These are phyloP conservation scores for Pampus argenteus DNA, from an alignment of 2,797 vertebrate species.

Conservation along the genomic window DNA sequence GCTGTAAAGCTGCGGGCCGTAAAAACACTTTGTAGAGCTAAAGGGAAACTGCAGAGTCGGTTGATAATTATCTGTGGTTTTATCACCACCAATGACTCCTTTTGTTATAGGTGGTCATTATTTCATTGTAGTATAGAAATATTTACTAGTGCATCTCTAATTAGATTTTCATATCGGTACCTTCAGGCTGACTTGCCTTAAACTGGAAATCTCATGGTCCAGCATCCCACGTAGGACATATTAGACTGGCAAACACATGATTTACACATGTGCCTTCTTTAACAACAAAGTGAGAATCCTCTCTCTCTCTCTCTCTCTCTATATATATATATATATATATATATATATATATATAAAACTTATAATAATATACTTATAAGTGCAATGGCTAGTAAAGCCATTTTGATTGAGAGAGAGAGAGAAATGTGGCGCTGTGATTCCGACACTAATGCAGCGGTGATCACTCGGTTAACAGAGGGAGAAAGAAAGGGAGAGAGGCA, in stretches of 20 bases:
- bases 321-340: too few species aligned
- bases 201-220: background rate
- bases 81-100: background rate
- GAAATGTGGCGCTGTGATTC: constrained; percentile 42
- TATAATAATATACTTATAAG: constrained; percentile 14
- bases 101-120: background rate
- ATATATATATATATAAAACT: too few species aligned
- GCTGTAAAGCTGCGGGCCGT: too few species aligned
- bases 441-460: constrained; percentile 65
- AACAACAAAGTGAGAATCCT: too few species aligned
- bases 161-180: background rate
- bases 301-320: too few species aligned
- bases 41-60: background rate
- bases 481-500: constrained; percentile 6
- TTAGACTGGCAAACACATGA: too few species aligned
- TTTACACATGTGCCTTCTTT: too few species aligned
- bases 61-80: background rate
- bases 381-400: constrained; percentile 33
- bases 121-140: background rate
- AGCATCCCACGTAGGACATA: too few species aligned
- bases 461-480: constrained; percentile 64
- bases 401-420: constrained; percentile 47
- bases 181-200: background rate
- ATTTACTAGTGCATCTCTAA: background rate
- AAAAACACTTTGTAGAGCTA: background rate